A percentile compares a stretch with the other conserved stretches of the same genome.
Evolutionary conservation across 2,113 vertebrate genomes (phyloP).

Genomic region (Colistium nudipinnis): DNA sequence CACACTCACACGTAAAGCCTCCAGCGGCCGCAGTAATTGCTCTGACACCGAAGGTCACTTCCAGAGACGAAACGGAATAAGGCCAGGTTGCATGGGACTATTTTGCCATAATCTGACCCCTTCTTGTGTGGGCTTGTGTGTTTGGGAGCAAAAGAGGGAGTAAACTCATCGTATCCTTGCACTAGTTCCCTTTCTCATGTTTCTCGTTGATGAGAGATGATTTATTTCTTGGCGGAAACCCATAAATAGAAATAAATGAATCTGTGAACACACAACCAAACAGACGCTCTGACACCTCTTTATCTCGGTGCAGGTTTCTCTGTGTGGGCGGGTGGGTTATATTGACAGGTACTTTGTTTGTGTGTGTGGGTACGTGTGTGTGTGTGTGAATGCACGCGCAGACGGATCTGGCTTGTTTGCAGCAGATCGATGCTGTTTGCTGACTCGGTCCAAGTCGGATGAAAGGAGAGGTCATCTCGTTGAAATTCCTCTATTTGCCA

Average conservation of each 20-base stretch:
- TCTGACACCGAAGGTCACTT: constrained; percentile 74
- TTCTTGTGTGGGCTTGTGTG: constrained; percentile 3
- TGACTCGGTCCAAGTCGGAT: constrained; percentile 45
- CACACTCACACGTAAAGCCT: constrained; percentile 47
- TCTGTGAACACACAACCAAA: constrained; percentile 6
- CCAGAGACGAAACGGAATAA: constrained; percentile 70
- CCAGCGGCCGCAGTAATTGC: constrained; percentile 74
- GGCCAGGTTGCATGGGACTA: constrained; percentile 64
- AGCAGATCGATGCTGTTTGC: constrained; percentile 69
- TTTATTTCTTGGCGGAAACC: background rate
- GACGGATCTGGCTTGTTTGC: constrained; percentile 57
- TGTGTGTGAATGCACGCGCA: constrained; percentile 48
- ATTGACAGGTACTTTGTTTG: constrained; percentile 47
- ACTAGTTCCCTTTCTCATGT: background rate
- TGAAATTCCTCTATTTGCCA: constrained; percentile 67
- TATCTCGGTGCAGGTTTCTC: constrained; percentile 12
- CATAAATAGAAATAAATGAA: constrained; percentile 14
- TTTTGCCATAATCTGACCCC: constrained; percentile 67
- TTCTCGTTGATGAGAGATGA: background rate
- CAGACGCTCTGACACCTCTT: constrained; percentile 11
- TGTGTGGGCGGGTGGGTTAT: constrained; percentile 45
- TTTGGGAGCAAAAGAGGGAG: background rate
- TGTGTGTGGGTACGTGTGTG: background rate
- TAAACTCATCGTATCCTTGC: constrained; percentile 9
- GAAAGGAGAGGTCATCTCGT: constrained; percentile 63